Evolutionary conservation across 2,888 invertebrate species (phyloP).

Genomic region (Sphecodes monilicornis): DNA sequence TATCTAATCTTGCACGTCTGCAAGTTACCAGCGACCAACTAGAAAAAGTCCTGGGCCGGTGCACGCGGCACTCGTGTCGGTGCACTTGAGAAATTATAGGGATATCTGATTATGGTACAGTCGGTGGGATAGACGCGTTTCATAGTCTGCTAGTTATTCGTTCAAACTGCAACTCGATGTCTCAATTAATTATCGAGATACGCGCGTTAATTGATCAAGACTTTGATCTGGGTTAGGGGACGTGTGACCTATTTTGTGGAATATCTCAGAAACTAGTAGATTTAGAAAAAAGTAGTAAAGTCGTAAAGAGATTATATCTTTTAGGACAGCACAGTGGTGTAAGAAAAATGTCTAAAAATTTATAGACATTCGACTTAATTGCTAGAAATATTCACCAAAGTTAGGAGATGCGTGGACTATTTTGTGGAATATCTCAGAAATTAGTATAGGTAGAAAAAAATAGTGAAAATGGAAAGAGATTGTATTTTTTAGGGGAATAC

Average conservation of each 20-base stretch:
- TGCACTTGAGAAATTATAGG: not conserved
- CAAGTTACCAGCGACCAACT: not conserved
- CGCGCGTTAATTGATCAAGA: not conserved
- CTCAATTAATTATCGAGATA: not conserved
- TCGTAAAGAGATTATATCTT: not conserved
- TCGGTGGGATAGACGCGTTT: not conserved
- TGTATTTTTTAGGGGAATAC: not conserved
- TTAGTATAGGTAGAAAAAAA: not conserved
- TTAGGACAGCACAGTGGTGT: too few species aligned
- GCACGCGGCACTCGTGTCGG: not conserved
- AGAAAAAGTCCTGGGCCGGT: not conserved
- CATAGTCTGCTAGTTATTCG: not conserved
- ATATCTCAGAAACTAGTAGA: not conserved
- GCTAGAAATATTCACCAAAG: too few species aligned
- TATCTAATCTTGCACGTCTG: not conserved
- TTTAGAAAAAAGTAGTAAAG: not conserved
- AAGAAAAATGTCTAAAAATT: too few species aligned
- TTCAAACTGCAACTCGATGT: not conserved
- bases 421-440: constrained; percentile 11
- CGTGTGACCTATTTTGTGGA: constrained; percentile 2
- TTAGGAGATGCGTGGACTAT: not conserved
- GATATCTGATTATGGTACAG: not conserved
- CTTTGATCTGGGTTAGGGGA: not conserved
- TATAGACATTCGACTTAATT: too few species aligned
- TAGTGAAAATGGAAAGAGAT: not conserved